These are phyloP conservation scores for Himalopsyche kuldschensis DNA, from an alignment of 2,888 invertebrate genomes.

Conservation along the genomic window DNA sequence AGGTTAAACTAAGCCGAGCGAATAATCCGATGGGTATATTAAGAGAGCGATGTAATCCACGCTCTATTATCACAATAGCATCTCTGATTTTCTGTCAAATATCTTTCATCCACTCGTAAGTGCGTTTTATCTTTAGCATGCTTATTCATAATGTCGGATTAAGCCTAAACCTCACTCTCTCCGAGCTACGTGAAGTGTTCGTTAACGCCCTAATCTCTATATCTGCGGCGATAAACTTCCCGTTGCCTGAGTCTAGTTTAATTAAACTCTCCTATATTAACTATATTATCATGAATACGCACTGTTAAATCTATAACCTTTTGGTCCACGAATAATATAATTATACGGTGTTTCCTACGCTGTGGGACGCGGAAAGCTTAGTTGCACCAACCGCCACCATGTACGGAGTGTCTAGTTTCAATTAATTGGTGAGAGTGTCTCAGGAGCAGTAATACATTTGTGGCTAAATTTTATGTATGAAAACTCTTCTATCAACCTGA, in stretches of 20 bases:
- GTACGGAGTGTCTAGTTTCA: too few relatives aligned
- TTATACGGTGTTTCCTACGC: too few relatives aligned
- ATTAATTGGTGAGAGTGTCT: too few relatives aligned
- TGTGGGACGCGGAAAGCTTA: too few relatives aligned
- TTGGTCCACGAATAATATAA: slow-evolving; percentile 3
- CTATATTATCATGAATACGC: slow-evolving; percentile 18
- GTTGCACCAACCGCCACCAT: too few relatives aligned
- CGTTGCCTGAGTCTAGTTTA: slow-evolving; percentile 33
- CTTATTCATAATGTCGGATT: slow-evolving; percentile 5
- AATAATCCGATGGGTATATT: background rate
- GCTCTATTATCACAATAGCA: background rate
- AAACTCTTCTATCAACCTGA: too few relatives aligned
- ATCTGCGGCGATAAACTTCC: slow-evolving; percentile 35
- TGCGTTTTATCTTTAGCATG: background rate
- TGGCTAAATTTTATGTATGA: too few relatives aligned
- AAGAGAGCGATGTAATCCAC: background rate
- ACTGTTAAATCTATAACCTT: slow-evolving; percentile 7
- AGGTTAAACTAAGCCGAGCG: background rate
- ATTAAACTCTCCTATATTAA: slow-evolving; percentile 31
- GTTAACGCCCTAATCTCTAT: slow-evolving; percentile 31
- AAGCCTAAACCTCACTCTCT: background rate
- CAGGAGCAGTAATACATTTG: too few relatives aligned
- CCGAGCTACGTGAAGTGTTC: slow-evolving; percentile 13
- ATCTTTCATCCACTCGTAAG: background rate
- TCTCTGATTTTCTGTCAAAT: background rate